Conservation (phyloP, 2,888 invertebrate genomes). For the Macrostomum cliftonense region DNA sequence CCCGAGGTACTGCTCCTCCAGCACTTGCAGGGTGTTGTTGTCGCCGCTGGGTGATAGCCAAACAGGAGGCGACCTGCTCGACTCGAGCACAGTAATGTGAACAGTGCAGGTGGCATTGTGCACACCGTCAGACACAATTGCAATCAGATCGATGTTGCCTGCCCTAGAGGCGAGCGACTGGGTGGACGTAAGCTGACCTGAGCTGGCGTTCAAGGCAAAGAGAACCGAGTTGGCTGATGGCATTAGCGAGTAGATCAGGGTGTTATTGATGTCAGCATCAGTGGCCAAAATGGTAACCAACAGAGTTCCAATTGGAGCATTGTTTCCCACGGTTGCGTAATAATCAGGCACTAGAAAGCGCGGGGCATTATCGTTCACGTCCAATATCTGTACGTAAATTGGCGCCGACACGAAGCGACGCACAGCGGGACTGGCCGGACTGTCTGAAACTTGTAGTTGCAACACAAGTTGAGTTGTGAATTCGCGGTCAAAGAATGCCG, state of each 20-base stretch:
- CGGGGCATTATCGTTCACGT: constrained; percentile 67
- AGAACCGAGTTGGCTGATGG: constrained; percentile 41
- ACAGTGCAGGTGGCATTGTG: constrained; percentile 44
- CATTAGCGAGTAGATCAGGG: too few relatives aligned
- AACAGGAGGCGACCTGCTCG: constrained; percentile 51
- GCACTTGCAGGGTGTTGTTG: constrained; percentile 58
- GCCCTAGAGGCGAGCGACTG: constrained; percentile 51
- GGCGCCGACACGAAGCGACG: background rate
- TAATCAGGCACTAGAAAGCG: constrained; percentile 43
- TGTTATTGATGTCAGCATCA: constrained; percentile 49
- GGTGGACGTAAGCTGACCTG: constrained; percentile 63
- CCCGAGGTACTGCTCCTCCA: constrained; percentile 46
- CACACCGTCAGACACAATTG: constrained; percentile 57
- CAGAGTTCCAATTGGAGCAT: constrained; percentile 52
- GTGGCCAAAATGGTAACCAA: constrained; percentile 55
- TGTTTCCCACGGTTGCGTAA: constrained; percentile 54
- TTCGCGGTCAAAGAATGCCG: constrained; percentile 57
- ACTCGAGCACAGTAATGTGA: constrained; percentile 42
- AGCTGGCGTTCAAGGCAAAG: constrained; percentile 55
- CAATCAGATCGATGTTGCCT: constrained; percentile 45
- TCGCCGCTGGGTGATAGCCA: constrained; percentile 58
- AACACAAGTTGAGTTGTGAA: constrained; percentile 50
- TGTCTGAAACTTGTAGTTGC: constrained; percentile 58
- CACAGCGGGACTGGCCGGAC: constrained; percentile 44
- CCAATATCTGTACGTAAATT: constrained; percentile 41